Base-by-base conservation (phyloP, 2,113 vertebrate genomes). In the Silurus asotus region DNA sequence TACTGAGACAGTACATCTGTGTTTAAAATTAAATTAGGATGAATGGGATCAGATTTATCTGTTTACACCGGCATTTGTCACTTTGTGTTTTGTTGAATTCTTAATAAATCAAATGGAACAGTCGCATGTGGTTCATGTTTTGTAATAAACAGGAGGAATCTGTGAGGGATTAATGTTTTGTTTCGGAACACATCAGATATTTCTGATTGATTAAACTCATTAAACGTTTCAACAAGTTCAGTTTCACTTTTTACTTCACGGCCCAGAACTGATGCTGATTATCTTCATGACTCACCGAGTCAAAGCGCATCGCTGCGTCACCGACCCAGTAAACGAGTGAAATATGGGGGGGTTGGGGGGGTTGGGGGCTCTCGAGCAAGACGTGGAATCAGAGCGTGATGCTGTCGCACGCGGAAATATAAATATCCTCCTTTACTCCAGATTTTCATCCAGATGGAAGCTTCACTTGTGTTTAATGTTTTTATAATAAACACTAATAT, bases 381-480 rank as follows among this genome's bases (percentile, higher is more conserved):
- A 78, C 25, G 13, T 25, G 70, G 28, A 59, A 75, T 49, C 56
- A 84, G 70, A 82, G 64, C 64, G 49, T 55, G 81, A 65, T 14
- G 48, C n/a, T 48, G 7, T 67, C 61, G 19, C 48, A 6, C 37
- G 48, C 53, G 48, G 81, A 23, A 67, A 67, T 82, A 67, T 25
- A 28, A 67, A 82, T 6, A 48, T 59, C 77, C 53, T 23, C 56
- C 28, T 1, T 59, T 25, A 7, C 74, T 53, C 23, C 14, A 2
- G 23, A 37, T n/a, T 76, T 76, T 55, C 7, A 53, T 25, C 11
- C 74, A 75, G 48, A n/a, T 11, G 72, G 72, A 14, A 28, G 56
- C 59, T 59, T 77, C 56, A 45, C 25, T 37, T 78, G 20, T 53
- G 2, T 64, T 37, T 37, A 37, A 37, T 37, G 37, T 37, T 37